Base-by-base conservation (phyloP, 2,797 vertebrate species). In the Argya squamiceps region DNA sequence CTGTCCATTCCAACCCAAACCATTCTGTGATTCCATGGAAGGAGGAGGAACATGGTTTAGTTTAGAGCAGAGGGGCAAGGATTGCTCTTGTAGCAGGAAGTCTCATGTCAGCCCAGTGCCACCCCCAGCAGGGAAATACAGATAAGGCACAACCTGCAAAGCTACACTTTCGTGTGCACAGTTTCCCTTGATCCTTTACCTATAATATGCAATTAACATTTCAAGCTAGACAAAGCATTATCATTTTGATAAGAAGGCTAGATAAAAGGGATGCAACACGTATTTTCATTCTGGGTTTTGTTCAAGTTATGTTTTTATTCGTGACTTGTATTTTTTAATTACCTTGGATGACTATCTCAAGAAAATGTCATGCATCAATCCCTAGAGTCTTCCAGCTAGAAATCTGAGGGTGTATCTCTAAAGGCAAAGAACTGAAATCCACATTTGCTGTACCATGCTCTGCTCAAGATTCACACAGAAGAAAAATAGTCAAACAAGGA, bases 121-220 rank as follows among this genome's bases (percentile, higher is more conserved):
- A 5, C 22, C 10, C 30, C 21, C 20, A 63, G 7, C 12, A 47
- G 44, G 68, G 32, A 89, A 79, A 65, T 2, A 3, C 14, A 52
- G 37, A 34, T 52, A 12, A 37, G 2, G 20, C 53, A 22, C 3
- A 32, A 43, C 14, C 63, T 68, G 11, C 46, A 65, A 60, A 80
- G n/a, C 36, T 43, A 0, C 13, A 1, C 9, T 56, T 52, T 7
- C 32, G 27, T 7, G 15, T 10, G 26, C 60, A 36, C 0, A 2
- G 10, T 10, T 90, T 58, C 36, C 36, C 27, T 74, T 68, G 29
- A 55, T 74, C 58, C 55, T 82, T 68, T 64, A 68, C 67, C 63
- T 59, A 10, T 4, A 37, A 6, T 7, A 55, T 1, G 2, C 55
- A 92, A 73, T 81, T 89, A 81, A 63, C 20, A 62, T 65, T 91